Percentiles rank a stretch among this genome's conserved stretches.
Conservation (phyloP, 2,888 invertebrate species). For the Lapara coniferarum region DNA sequence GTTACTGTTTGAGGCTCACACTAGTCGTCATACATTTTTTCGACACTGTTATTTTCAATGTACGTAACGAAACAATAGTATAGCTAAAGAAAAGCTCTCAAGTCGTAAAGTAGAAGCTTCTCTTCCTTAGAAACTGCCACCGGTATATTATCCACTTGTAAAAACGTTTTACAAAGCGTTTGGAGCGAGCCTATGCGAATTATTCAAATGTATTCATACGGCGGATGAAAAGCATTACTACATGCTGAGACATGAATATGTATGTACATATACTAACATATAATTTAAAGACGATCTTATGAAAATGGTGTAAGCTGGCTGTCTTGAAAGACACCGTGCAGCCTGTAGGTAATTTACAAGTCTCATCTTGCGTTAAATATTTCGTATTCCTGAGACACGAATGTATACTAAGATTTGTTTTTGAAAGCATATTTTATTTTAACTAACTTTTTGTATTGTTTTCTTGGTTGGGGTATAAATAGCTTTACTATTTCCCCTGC, state of each 20-base stretch:
- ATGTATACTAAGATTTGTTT: background rate
- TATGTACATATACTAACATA: constrained; percentile 39
- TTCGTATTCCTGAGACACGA: background rate
- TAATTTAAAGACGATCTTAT: constrained; percentile 27
- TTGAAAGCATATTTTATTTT: background rate
- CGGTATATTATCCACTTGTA: constrained; percentile 39
- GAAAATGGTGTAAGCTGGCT: constrained; percentile 6
- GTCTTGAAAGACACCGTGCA: background rate
- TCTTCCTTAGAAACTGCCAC: constrained; percentile 26
- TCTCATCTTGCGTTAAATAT: constrained; percentile 6
- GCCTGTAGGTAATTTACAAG: constrained; percentile 3
- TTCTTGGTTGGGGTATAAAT: background rate
- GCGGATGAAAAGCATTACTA: constrained; percentile 53
- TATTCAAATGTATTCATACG: constrained; percentile 73
- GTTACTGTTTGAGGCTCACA: no score
- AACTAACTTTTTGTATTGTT: background rate
- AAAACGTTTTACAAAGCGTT: constrained; percentile 48
- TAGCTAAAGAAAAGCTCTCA: background rate
- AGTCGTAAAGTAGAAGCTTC: constrained; percentile 7
- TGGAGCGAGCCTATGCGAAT: constrained; percentile 56
- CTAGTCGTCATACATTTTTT: no score
- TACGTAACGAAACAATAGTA: background rate
- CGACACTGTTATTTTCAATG: no score
- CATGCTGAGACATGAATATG: constrained; percentile 51
- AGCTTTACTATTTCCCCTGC: background rate